Conservation (phyloP, 2,113 vertebrate genomes). For the Phylloscopus whistleri region DNA sequence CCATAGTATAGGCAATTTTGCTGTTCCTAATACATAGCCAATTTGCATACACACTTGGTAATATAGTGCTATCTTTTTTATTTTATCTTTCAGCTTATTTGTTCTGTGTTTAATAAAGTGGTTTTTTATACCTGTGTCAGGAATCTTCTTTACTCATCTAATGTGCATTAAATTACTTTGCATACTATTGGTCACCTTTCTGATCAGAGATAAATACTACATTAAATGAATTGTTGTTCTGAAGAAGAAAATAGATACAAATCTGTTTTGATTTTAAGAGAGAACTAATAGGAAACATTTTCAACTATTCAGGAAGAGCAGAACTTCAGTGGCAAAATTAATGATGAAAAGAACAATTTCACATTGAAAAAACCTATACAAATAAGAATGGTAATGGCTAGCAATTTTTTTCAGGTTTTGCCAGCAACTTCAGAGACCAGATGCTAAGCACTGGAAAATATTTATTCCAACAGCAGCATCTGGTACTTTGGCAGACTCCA, state of each 20-base stretch:
- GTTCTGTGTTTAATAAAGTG: not conserved
- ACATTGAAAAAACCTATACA: not conserved
- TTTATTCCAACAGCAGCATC: slow-evolving; percentile 70
- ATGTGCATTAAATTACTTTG: not conserved
- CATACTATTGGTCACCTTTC: not conserved
- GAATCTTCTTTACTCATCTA: not conserved
- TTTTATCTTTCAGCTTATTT: not conserved
- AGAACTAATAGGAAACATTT: not conserved
- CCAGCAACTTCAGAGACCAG: slow-evolving; percentile 58
- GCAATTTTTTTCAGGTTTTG: not conserved
- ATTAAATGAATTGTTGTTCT: not conserved
- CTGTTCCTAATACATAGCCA: not conserved
- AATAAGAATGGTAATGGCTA: not conserved
- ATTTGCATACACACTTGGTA: not conserved
- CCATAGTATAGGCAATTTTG: not conserved
- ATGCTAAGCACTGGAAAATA: slow-evolving; percentile 71
- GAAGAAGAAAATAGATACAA: not conserved
- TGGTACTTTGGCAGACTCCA: slow-evolving; percentile 68
- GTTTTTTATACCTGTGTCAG: not conserved
- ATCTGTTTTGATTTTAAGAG: not conserved
- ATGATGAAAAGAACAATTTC: not conserved
- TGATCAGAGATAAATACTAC: not conserved
- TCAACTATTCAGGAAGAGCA: not conserved
- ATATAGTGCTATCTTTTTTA: not conserved
- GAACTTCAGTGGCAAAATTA: not conserved